A percentile compares a stretch with the other conserved stretches of the same genome.
phyloP scores from a whole-genome alignment of 2,797 vertebrate species.

The Neomorphus geoffroyi region DNA sequence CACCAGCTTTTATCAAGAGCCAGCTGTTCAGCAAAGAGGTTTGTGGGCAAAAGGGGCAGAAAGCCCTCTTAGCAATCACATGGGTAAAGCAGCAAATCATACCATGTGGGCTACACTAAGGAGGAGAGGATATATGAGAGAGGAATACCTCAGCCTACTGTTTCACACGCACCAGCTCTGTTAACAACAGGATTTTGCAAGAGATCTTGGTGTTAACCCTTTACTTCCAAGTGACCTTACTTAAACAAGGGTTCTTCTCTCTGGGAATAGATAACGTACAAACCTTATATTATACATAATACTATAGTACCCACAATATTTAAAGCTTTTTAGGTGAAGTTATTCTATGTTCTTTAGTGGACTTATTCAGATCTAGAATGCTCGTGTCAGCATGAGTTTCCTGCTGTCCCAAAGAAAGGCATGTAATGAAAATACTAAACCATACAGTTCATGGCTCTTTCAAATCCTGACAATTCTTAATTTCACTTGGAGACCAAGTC shows the following conservation, averaged over 20 bases:
- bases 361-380: not conserved
- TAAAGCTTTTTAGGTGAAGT: not conserved
- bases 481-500: constrained; percentile 58
- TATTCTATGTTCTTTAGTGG: not conserved
- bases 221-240: not conserved
- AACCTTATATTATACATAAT: not conserved
- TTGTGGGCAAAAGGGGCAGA: not conserved
- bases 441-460: constrained; percentile 44
- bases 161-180: not conserved
- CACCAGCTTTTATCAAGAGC: not conserved
- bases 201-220: not conserved
- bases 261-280: not conserved
- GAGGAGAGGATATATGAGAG: not conserved
- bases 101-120: not conserved
- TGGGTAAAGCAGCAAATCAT: not conserved
- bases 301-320: not conserved
- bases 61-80: not conserved
- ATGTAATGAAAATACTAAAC: constrained; percentile 43
- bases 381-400: not conserved
- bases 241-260: not conserved
- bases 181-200: not conserved
- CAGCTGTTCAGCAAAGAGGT: not conserved
- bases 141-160: not conserved
- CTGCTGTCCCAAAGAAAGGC: constrained; percentile 5
- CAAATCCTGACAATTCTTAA: constrained; percentile 55